Evolutionary conservation across 2,113 vertebrate species (phyloP), one percentile per base, ranked within the genome.

Genomic region (Callocephalon fimbriatum): DNA sequence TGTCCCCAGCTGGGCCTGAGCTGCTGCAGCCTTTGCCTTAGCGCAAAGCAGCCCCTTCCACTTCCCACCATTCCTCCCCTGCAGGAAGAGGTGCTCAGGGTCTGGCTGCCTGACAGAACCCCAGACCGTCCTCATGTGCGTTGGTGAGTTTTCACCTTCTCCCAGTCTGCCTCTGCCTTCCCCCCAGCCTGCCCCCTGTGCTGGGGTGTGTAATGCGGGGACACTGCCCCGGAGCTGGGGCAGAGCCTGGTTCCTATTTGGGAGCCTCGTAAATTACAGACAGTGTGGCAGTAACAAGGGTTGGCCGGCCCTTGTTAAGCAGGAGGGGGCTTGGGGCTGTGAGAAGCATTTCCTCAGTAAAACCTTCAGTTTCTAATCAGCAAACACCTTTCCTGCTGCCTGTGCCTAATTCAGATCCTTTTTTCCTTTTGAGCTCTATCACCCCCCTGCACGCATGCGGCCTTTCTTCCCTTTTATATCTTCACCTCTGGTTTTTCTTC

Each of bases 291-390:
- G 63, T 98, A 95, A 97, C 70, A 37, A 84, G 96, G 94, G 88
- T 96, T 47, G 89, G 72, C 95, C 40, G 21, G 75, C 26, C 62
- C 97, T 98, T 40, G 56, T 98, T 98, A 98, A 98, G 94, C 98
- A 96, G 96, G 94, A 97, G 97, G 97, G 95, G 89, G 93, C 77
- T 95, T 82, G 86, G 53, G 73, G n/a, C 95, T 88, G 67, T 53
- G 85, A 88, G 93, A 96, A 95, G 94, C 96, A 88, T 97, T 98
- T 98, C 98, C 98, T 98, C 96, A 91, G 97, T 98, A 97, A 98
- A 98, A 97, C 84, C 93, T 97, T 97, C 94, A 83, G 95, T 88
- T 96, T 97, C 97, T 95, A 91, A 96, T 97, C 95, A 97, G 58
- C 94, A 74, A 92, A 97, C 98, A 98, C 97, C 97, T 98, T 88